Conservation (phyloP, 2,113 vertebrate genomes). For the Percina caprodes region DNA sequence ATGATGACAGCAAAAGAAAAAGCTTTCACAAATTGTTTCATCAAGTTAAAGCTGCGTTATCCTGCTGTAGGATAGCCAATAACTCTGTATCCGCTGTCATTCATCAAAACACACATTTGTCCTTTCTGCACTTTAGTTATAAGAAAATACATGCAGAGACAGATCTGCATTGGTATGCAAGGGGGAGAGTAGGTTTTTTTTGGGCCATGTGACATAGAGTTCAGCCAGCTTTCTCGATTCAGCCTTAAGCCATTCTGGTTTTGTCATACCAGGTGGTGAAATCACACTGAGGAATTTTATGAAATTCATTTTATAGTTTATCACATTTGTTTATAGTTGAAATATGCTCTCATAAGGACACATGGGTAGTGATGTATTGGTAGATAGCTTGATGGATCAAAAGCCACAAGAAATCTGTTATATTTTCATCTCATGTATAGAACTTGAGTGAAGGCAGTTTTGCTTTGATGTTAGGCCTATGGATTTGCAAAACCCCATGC, state of each 20-base stretch:
- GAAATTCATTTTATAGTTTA: conserved; percentile 39
- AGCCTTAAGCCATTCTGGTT: conserved; percentile 46
- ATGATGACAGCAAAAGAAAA: not conserved
- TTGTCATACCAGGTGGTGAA: conserved; percentile 53
- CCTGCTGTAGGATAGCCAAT: not conserved
- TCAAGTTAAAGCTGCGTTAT: not conserved
- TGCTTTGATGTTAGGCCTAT: conserved; percentile 61
- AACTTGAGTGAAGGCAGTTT: conserved; percentile 37
- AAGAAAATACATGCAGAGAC: conserved; percentile 74
- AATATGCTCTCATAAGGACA: conserved; percentile 6
- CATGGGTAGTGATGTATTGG: conserved; percentile 4
- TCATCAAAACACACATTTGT: conserved; percentile 43
- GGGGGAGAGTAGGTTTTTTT: conserved; percentile 27
- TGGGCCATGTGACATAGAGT: conserved; percentile 53
- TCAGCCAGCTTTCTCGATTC: conserved; percentile 52
- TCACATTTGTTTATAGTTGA: not conserved
- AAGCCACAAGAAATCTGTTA: conserved; percentile 24
- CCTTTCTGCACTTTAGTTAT: conserved; percentile 36
- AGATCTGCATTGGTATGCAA: conserved; percentile 80
- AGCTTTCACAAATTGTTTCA: not conserved
- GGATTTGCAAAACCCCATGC: conserved; percentile 51
- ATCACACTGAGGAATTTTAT: conserved; percentile 26
- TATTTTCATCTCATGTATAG: conserved; percentile 31
- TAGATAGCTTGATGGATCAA: conserved; percentile 9
- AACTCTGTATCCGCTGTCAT: conserved; percentile 38